Conservation (phyloP, 2,888 invertebrate species). For the Rhagonycha lutea region DNA sequence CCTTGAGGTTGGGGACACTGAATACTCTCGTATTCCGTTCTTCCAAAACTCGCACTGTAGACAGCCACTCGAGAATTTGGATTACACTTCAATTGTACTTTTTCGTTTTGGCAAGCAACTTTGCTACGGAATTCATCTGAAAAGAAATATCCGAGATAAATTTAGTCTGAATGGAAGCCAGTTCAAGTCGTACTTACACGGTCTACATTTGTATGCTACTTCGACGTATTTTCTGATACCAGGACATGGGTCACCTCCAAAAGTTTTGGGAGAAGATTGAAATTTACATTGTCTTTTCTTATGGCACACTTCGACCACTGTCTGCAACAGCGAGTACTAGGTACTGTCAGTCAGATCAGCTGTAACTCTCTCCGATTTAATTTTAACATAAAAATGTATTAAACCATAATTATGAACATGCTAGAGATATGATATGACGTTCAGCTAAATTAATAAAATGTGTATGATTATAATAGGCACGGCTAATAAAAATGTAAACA, state of each 20-base stretch:
- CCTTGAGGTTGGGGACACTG: constrained; percentile 86
- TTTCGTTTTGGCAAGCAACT: constrained; percentile 91
- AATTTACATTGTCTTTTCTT: constrained; percentile 91
- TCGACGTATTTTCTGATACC: constrained; percentile 90
- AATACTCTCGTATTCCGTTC: constrained; percentile 84
- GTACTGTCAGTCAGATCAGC: constrained; percentile 58
- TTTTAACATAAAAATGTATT: background rate
- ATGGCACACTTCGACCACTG: constrained; percentile 91
- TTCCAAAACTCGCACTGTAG: constrained; percentile 90
- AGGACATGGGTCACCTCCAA: constrained; percentile 91
- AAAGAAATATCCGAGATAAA: background rate
- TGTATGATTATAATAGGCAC: background rate
- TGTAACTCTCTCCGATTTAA: constrained; percentile 43
- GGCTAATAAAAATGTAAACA: background rate
- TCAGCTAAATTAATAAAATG: background rate
- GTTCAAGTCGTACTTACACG: constrained; percentile 73
- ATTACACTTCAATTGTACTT: constrained; percentile 85
- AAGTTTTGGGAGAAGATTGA: constrained; percentile 84
- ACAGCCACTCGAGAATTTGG: constrained; percentile 87
- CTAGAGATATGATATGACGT: background rate
- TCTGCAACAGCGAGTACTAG: constrained; percentile 90
- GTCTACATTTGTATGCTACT: constrained; percentile 95
- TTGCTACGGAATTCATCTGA: constrained; percentile 93
- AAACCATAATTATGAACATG: constrained; percentile 8
- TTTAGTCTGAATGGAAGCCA: background rate